Percentiles rank a stretch among this genome's conserved stretches.
These are phyloP conservation scores for Agrypnus murinus DNA, from an alignment of 2,888 invertebrate genomes.

Conservation along the genomic window DNA sequence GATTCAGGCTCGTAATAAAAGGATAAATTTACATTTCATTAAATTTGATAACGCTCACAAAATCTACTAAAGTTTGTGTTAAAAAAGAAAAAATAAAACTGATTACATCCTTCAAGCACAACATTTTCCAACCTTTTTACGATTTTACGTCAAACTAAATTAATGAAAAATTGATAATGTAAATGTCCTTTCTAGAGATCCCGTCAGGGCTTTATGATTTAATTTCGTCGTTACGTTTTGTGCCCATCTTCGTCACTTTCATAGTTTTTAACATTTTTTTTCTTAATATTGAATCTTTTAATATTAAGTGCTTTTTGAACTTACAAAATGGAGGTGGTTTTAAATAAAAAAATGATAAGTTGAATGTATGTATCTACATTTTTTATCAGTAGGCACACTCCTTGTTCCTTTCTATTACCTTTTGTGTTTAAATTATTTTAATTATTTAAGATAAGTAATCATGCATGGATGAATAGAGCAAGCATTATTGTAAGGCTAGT, in stretches of 20 bases:
- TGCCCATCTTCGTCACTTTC: conserved; percentile 8
- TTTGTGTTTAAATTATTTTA: conserved; percentile 6
- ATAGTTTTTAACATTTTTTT: conserved; percentile 3
- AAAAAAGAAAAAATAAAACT: no score
- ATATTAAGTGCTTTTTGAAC: no score
- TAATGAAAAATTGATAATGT: conserved; percentile 18
- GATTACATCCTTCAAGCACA: no score
- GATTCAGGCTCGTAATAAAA: no score
- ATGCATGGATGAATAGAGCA: neutral
- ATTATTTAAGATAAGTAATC: conserved; percentile 11
- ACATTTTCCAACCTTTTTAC: neutral
- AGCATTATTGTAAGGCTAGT: neutral
- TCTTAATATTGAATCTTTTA: no score
- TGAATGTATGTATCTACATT: no score
- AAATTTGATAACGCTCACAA: no score
- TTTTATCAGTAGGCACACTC: no score
- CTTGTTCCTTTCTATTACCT: conserved; percentile 14
- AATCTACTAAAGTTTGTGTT: no score
- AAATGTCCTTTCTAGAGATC: neutral
- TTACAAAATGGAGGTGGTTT: no score
- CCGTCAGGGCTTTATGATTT: conserved; percentile 1
- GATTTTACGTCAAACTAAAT: conserved; percentile 16
- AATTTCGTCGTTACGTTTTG: conserved; percentile 15
- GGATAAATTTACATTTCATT: no score
- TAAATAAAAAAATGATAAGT: no score